Evolutionary conservation across 2,888 invertebrate genomes (phyloP), one percentile per base, ranked within the genome.

Genomic region (Acanthosepion pharaonis): DNA sequence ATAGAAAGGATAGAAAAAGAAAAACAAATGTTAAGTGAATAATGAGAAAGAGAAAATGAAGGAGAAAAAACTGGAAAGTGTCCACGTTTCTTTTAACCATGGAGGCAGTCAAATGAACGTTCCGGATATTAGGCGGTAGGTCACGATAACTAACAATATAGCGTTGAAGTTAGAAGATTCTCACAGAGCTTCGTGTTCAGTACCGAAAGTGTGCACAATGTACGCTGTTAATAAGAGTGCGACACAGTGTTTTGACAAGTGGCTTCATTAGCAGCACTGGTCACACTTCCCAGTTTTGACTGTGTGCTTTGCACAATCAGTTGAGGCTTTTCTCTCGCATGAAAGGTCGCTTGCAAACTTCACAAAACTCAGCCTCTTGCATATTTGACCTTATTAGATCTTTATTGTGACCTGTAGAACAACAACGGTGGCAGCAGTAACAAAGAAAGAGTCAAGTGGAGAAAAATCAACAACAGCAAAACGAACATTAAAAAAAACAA

Each of bases 371-470:
- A 33, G n/a, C 5, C 78, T n/a, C n/a, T 78, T 78, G 78, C 78
- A 78, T 78, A 78, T 78, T n/a, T 78, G 78, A 78, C 78, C 78
- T 78, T 78, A 78, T 78, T 78, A 78, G 78, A 78, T 78, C 78
- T 78, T 78, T 78, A 78, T 78, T 78, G 78, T 78, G 78, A 78
- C 78, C 78, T 78, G 78, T 78, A 78, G 78, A 78, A 78, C 78
- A 78, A 78, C 78, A n/a, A 78, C 78, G n/a, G 78, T 78, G n/a
- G n/a, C n/a, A 78, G 78, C n/a, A 78, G 78, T 2, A 78, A 78
- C 78, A 78, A 78, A 78, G 78, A 78, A 33, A 59, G 59, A 55
- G 59, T 25, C 48, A 91, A 92, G 48, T 33, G 53, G 94, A 94
- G 20, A 94, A 55, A 92, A 33, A 94, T 91, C 53, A 55, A 92